Evolutionary conservation across 2,888 invertebrate species (phyloP), one percentile per base, ranked within the genome.

Genomic region (Lasius platythorax): DNA sequence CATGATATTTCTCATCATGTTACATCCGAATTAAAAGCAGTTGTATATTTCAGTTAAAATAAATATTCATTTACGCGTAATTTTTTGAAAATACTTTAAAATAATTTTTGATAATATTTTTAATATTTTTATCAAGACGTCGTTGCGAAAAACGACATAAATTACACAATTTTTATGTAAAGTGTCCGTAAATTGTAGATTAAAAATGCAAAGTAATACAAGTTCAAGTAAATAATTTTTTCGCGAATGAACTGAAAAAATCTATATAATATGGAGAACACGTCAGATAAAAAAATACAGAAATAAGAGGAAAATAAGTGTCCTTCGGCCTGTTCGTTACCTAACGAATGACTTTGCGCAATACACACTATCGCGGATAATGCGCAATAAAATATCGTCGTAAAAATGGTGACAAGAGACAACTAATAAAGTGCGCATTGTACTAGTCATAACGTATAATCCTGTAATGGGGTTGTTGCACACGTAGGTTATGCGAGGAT

Each of bases 401-500:
- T 87, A 87, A 89, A 90, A 89, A 88, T 82, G 66, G 46, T 40
- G 67, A 50, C 67, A 64, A 84, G 84, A 85, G 89, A 90, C 84
- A 89, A 91, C 88, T 88, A 92, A 90, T 90, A 92, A 91, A 89
- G 82, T n/a, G 56, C 83, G 76, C 37, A 72, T 70, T 68, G 73
- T 61, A 8, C 56, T 63, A 76, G 78, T 84, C 88, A 83, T 91
- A 90, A 91, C 90, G 86, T 85, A 87, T 94, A 93, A 93, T 93
- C 93, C 91, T 91, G 91, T 93, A 93, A 93, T 92, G 90, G 92
- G 89, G 91, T 90, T 89, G 93, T 93, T 92, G 89, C 91, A 91
- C 92, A 91, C 92, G 92, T 91, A 91, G 79, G 84, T 84, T 87
- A 87, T 82, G 61, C 70, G 78, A 84, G 83, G 85, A 91, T 91